Evolutionary conservation across 64 coral and sea anemone species (phyloP), one percentile per base, ranked within the genome.

Genomic region (Acropora tenuis): DNA sequence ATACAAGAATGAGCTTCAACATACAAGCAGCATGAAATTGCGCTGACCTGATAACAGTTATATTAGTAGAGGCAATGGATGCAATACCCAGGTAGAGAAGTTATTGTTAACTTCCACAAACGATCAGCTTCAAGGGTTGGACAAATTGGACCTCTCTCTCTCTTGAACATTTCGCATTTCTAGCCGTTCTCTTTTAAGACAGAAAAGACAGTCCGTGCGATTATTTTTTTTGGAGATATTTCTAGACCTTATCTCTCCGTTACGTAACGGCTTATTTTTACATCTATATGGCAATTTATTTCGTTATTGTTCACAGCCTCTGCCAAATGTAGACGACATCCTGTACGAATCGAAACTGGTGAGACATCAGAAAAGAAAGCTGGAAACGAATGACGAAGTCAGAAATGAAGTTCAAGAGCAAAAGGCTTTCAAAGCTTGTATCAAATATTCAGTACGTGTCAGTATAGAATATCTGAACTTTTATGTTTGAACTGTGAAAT

Each of bases 341-440:
- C 40, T 96, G 4, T 89, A 86, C 61, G 90, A 96, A 2, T 45
- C 65, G 41, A 76, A 20, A 63, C 18, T 83, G 42, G 90, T 43
- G 69, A 83, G 80, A 50, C 15, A 8, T 69, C 75, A 16, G 49
- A 95, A 75, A 75, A 30, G 49, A 20, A 65, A 71, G 81, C 83
- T 49, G 7, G 49, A 9, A 81, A 71, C 48, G 1, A 15, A n/a
- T 13, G 15, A 67, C 6, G 12, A 15, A 3, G 30, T 3, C 60
- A 45, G 41, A 75, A 2, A 49, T 10, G 15, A 53, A 42, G 42
- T 42, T 74, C 41, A 77, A 13, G 86, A 77, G 90, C 80, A 55
- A 68, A 73, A 86, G 2, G 72, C 89, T n/a, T 91, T 98, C 65
- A 95, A 80, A 66, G 52, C 91, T 73, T 98, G 97, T 67, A 65